Base-by-base conservation (phyloP, 2,888 invertebrate species). In the Bhutanitis thaidina region DNA sequence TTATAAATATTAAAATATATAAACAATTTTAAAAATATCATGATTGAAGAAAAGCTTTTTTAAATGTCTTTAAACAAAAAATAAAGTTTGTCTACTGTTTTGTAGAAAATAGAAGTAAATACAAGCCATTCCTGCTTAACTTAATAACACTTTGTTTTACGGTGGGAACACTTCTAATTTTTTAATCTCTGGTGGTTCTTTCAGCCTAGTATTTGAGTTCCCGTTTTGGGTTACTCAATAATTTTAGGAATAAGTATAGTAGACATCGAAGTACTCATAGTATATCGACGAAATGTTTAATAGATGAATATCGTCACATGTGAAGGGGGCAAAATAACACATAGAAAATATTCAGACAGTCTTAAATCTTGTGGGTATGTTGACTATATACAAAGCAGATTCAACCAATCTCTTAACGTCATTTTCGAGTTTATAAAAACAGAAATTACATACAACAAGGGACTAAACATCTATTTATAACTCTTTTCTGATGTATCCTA, bases 101-200 rank as follows among this genome's bases (percentile, higher is more conserved):
- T 67, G 57, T 71, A 73, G 67, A 77, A 77, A 77, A 62, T 74
- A 78, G 74, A 76, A 67, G 40, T 47, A 71, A 69, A 77, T 67
- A 73, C 68, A 74, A 69, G 74, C 64, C 66, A 68, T 67, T 71
- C 71, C 71, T 63, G 71, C 75, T 68, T 77, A 77, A 68, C 65
- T 69, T 74, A 82, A 72, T 71, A 82, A 72, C 2, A 83, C 80
- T 82, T 83, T 80, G 74, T 78, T 81, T 82, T 58, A 81, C 88
- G 88, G 88, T 88, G 88, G 88, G 88, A 86, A 85, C 71, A 81
- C 77, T 82, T 79, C 69, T 71, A 72, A 69, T 71, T 80, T 74
- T 79, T 75, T 50, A 76, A 76, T 77, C 65, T 80, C 77, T 76
- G 86, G 86, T 87, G 85, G 87, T 79, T 76, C 65, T 65, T 67